Evolutionary conservation across 1,140 invertebrate species (phyloP).

Genomic region (Hylaeus anthracinus): DNA sequence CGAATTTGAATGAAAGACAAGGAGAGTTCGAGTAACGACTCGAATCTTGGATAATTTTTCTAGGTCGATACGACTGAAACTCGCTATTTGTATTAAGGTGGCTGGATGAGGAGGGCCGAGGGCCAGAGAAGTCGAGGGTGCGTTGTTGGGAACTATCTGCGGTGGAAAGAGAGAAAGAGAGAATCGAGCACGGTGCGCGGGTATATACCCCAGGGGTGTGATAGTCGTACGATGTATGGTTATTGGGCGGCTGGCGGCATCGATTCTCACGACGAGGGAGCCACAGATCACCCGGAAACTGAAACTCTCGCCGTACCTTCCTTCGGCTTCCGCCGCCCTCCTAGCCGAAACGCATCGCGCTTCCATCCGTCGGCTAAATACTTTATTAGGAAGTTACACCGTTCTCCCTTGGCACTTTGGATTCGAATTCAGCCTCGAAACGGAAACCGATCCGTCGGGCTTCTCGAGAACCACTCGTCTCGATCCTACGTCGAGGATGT

Average conservation of each 20-base stretch:
- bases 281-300: slow-evolving; percentile 79
- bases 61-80: slow-evolving; percentile 20
- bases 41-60: slow-evolving; percentile 52
- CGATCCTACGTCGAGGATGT: not conserved
- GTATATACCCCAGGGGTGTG: slow-evolving; percentile 77
- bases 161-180: slow-evolving; percentile 18
- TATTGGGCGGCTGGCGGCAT: slow-evolving; percentile 79
- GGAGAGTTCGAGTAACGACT: slow-evolving; percentile 14
- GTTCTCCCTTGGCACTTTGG: slow-evolving; percentile 55
- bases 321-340: slow-evolving; percentile 7
- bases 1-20: not conserved
- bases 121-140: not conserved
- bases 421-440: slow-evolving; percentile 53
- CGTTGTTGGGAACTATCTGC: not conserved
- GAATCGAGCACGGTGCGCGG: slow-evolving; percentile 46
- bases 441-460: slow-evolving; percentile 28
- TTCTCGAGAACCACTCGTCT: not conserved
- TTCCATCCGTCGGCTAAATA: slow-evolving; percentile 73
- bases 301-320: slow-evolving; percentile 70
- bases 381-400: slow-evolving; percentile 74
- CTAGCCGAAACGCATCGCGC: slow-evolving; percentile 39
- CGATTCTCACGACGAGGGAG: slow-evolving; percentile 79
- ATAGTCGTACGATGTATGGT: slow-evolving; percentile 79
- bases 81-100: slow-evolving; percentile 74
- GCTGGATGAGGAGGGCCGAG: slow-evolving; percentile 40